Conservation (phyloP, 1,140 invertebrate species). For the Drosophila nasuta region DNA sequence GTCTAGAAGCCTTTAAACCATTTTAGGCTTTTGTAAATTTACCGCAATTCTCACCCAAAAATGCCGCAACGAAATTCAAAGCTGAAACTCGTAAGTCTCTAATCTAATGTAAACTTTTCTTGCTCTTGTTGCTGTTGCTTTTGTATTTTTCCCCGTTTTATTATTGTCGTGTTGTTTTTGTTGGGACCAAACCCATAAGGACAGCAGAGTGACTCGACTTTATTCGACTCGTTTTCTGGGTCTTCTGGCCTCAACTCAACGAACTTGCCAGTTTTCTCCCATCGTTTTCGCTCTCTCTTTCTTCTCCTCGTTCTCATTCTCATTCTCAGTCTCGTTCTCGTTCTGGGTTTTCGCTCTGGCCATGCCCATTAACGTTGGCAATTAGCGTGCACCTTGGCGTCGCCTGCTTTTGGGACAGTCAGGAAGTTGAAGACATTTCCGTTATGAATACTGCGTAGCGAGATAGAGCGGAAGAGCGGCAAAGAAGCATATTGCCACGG, state of each 20-base stretch:
- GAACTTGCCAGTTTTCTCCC: conserved; percentile 12
- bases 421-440: conserved; percentile 65
- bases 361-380: conserved; percentile 74
- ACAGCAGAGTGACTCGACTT: background rate
- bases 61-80: conserved; percentile 19
- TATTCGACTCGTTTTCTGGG: background rate
- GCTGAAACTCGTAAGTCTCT: conserved; percentile 45
- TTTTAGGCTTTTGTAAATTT: conserved; percentile 37
- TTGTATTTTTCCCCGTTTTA: background rate
- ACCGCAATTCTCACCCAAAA: conserved; percentile 23
- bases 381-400: conserved; percentile 72
- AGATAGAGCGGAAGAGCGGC: background rate
- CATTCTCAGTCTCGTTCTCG: background rate
- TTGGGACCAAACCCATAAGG: conserved; percentile 9
- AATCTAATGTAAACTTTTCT: conserved; percentile 68
- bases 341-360: conserved; percentile 19
- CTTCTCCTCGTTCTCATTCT: background rate
- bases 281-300: conserved; percentile 13
- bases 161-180: conserved; percentile 10
- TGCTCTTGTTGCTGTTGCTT: background rate
- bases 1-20: conserved; percentile 37
- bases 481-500: background rate
- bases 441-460: conserved; percentile 62
- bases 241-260: background rate
- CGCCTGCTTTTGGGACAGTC: conserved; percentile 18